phyloP scores from a whole-genome alignment of 2,797 vertebrate genomes.

The Gymnoscopelus microlampas region DNA sequence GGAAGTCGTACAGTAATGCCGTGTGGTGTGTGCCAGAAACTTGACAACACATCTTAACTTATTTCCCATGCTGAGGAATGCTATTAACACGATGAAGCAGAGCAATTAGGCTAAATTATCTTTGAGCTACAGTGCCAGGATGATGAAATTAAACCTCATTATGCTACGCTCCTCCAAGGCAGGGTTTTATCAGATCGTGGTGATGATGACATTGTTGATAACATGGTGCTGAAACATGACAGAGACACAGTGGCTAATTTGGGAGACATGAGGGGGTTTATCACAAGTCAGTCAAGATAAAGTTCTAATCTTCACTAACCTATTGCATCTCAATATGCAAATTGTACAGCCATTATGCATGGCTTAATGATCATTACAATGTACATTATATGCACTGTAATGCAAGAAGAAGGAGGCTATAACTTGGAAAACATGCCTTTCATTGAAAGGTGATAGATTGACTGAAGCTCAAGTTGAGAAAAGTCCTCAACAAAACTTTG shows the following conservation, averaged over 20 bases:
- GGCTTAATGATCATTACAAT: background rate
- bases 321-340: slow-evolving; percentile 1
- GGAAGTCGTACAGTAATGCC: no score
- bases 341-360: background rate
- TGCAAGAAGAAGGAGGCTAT: background rate
- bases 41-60: no score
- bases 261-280: slow-evolving; percentile 21
- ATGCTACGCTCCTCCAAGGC: no score
- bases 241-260: slow-evolving; percentile 28
- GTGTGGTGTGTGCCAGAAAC: no score
- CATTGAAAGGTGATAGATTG: slow-evolving; percentile 4
- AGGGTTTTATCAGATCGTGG: slow-evolving; percentile 9
- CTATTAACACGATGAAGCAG: no score
- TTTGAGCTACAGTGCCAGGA: no score
- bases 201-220: slow-evolving; percentile 16
- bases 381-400: background rate
- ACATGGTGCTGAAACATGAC: slow-evolving; percentile 36
- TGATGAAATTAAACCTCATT: no score
- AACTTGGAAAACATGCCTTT: background rate
- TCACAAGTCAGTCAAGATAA: background rate
- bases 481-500: background rate
- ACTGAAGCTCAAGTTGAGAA: no score
- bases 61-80: no score
- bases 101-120: no score
- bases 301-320: background rate